A percentile compares a stretch with the other conserved stretches of the same genome.
Conservation (phyloP, 1,140 invertebrate species). For the Pomacea maculata region DNA sequence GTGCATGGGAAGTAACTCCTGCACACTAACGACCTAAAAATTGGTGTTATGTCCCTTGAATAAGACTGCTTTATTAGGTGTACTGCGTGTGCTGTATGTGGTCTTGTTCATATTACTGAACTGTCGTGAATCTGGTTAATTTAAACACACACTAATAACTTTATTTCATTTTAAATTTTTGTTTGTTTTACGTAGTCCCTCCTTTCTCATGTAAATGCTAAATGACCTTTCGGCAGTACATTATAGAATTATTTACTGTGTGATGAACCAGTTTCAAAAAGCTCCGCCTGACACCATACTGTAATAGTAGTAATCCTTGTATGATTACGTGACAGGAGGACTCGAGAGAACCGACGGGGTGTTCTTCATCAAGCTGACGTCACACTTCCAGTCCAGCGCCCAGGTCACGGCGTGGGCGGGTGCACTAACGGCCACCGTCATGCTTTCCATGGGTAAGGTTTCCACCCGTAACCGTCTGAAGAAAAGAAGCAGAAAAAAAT, state of each 20-base stretch:
- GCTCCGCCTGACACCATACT: no score
- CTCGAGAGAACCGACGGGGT: constrained; percentile 52
- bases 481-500: background rate
- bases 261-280: background rate
- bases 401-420: constrained; percentile 50
- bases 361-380: constrained; percentile 43
- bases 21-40: no score
- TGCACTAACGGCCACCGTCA: constrained; percentile 37
- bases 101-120: no score
- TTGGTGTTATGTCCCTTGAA: no score
- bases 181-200: background rate
- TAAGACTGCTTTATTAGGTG: background rate
- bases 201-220: background rate
- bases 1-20: no score
- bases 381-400: constrained; percentile 39
- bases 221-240: background rate
- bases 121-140: background rate
- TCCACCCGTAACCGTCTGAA: background rate
- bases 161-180: background rate
- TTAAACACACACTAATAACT: background rate
- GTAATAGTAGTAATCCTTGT: background rate
- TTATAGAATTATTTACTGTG: background rate
- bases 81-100: background rate
- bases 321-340: constrained; percentile 35
- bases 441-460: constrained; percentile 33